Percentiles rank a stretch among this genome's conserved stretches.
Conservation (phyloP, 2,113 vertebrate genomes). For the Crotalus horridus region DNA sequence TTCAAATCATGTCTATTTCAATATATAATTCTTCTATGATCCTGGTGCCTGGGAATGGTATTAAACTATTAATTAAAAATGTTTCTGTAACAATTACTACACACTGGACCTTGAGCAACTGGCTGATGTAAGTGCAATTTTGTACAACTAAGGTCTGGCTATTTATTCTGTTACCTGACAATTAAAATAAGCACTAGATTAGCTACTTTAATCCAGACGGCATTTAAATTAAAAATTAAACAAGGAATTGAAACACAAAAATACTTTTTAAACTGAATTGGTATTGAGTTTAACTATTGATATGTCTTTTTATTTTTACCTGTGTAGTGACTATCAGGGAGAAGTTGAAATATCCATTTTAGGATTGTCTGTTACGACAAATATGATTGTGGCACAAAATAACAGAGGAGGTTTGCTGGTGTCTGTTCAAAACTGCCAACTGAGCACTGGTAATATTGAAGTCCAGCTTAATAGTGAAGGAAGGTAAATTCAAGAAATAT, state of each 20-base stretch:
- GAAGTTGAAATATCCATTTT: conserved; percentile 57
- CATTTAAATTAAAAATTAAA: background rate
- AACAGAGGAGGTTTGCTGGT: conserved; percentile 41
- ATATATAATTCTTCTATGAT: conserved; percentile 62
- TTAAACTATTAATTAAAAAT: conserved; percentile 49
- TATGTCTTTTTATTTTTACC: background rate
- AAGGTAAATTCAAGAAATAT: conserved; percentile 8
- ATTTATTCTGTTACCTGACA: background rate
- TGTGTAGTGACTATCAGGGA: conserved; percentile 54
- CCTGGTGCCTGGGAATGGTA: conserved; percentile 58
- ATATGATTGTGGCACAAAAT: conserved; percentile 33
- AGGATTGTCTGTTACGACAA: conserved; percentile 50
- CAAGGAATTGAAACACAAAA: background rate
- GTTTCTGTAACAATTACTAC: conserved; percentile 57
- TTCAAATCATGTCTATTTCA: conserved; percentile 59
- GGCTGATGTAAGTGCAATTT: conserved; percentile 61
- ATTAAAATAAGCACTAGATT: background rate
- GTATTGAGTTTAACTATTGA: background rate
- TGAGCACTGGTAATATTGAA: conserved; percentile 31
- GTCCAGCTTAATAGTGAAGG: conserved; percentile 34
- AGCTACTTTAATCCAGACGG: background rate
- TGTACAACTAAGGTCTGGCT: background rate
- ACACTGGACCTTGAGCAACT: conserved; percentile 49
- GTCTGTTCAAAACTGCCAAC: conserved; percentile 47
- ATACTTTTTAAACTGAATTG: background rate